A percentile compares a stretch with the other conserved stretches of the same genome.
Conservation (phyloP, 1,140 invertebrate genomes). For the Ceratina australensis region DNA sequence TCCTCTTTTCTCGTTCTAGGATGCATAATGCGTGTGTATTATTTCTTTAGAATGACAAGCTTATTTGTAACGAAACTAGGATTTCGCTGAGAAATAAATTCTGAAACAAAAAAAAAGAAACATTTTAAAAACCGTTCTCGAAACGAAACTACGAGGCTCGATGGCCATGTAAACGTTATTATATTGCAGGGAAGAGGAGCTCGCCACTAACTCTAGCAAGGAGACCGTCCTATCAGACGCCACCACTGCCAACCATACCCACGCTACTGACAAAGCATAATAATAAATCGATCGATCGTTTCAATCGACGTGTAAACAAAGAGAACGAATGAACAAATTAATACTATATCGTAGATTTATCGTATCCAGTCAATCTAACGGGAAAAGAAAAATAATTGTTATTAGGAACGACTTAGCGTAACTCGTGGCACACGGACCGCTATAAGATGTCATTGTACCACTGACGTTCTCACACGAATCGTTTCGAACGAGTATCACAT, state of each 20-base stretch:
- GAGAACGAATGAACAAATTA: not conserved
- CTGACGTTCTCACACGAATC: slow-evolving; percentile 23
- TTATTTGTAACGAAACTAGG: slow-evolving; percentile 38
- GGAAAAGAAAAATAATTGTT: slow-evolving; percentile 41
- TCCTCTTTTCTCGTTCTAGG: slow-evolving; percentile 26
- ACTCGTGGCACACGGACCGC: slow-evolving; percentile 32
- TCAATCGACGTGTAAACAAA: slow-evolving; percentile 31
- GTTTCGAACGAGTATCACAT: slow-evolving; percentile 14
- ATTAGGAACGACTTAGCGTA: slow-evolving; percentile 41
- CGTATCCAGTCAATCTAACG: slow-evolving; percentile 38
- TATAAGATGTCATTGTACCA: slow-evolving; percentile 46
- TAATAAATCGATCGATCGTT: slow-evolving; percentile 7
- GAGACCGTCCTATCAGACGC: slow-evolving; percentile 77
- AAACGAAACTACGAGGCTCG: slow-evolving; percentile 58
- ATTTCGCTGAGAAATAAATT: slow-evolving; percentile 53
- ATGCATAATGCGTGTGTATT: slow-evolving; percentile 19
- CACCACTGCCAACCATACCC: slow-evolving; percentile 75
- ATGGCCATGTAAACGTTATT: slow-evolving; percentile 76
- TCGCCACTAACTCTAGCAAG: slow-evolving; percentile 78
- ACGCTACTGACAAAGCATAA: slow-evolving; percentile 70
- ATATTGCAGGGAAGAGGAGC: slow-evolving; percentile 78
- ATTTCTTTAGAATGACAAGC: slow-evolving; percentile 31
- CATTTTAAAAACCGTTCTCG: not conserved
- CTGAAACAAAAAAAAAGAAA: too few species aligned
- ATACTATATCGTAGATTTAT: slow-evolving; percentile 42